These are phyloP conservation scores for Diorhabda elongata DNA, from an alignment of 1,140 invertebrate genomes.

Conservation along the genomic window DNA sequence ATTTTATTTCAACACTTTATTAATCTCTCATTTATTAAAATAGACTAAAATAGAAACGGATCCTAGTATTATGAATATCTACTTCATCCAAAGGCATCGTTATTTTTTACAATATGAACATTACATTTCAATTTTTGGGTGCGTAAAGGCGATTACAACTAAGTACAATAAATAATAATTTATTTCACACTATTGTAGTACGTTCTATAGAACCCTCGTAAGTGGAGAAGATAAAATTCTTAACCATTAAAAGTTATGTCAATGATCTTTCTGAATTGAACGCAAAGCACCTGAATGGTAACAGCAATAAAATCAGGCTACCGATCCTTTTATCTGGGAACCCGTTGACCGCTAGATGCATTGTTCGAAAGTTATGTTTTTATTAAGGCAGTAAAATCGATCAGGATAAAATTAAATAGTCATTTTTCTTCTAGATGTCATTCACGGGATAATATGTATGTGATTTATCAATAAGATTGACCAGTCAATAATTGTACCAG, in stretches of 20 bases:
- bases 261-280: slow-evolving; percentile 1
- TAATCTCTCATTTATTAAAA: too few species aligned
- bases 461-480: neutral
- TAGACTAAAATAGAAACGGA: too few species aligned
- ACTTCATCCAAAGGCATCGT: too few species aligned
- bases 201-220: too few species aligned
- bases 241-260: neutral
- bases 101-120: too few species aligned
- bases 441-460: neutral
- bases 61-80: too few species aligned
- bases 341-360: neutral
- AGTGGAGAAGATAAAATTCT: too few species aligned
- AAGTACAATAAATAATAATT: too few species aligned
- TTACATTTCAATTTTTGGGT: too few species aligned
- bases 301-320: neutral
- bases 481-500: neutral
- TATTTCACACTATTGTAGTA: too few species aligned
- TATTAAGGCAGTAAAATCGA: neutral
- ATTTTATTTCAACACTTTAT: too few species aligned
- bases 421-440: neutral
- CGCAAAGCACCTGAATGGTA: neutral
- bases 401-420: neutral
- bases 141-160: too few species aligned
- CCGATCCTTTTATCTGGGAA: neutral
- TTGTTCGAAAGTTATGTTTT: neutral